Evolutionary conservation across 2,113 vertebrate genomes (phyloP).

Genomic region (Amazona vittata): DNA sequence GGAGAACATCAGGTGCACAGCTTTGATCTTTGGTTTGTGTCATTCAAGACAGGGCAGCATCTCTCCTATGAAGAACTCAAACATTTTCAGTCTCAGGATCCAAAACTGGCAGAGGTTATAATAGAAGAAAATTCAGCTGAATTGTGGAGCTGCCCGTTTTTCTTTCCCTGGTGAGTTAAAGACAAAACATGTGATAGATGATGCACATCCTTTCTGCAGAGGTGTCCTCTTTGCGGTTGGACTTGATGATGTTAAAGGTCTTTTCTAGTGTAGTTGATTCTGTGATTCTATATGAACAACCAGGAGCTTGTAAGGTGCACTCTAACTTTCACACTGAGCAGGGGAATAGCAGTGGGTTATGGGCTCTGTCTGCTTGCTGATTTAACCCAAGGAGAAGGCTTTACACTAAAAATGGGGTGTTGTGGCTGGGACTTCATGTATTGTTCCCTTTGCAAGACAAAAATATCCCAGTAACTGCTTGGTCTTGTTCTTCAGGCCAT

Average conservation of each 20-base stretch:
- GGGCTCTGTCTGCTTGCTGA: neutral
- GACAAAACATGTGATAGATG: neutral
- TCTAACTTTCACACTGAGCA: neutral
- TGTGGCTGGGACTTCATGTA: neutral
- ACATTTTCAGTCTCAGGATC: constrained; percentile 71
- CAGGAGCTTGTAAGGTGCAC: neutral
- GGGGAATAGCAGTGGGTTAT: neutral
- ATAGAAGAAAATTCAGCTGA: constrained; percentile 67
- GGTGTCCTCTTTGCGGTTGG: neutral
- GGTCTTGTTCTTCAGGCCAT: neutral
- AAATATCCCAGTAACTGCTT: neutral
- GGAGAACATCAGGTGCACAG: neutral
- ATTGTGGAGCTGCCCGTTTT: constrained; percentile 72
- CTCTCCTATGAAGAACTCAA: constrained; percentile 70
- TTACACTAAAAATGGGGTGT: neutral
- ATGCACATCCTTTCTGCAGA: neutral
- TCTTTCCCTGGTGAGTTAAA: constrained; percentile 74
- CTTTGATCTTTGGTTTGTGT: neutral
- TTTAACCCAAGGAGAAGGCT: neutral
- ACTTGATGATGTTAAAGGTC: neutral
- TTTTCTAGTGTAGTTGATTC: neutral
- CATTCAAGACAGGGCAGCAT: constrained; percentile 67
- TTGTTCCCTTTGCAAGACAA: neutral
- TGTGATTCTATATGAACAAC: neutral
- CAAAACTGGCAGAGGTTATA: constrained; percentile 67